Evolutionary conservation across 2,888 invertebrate genomes (phyloP).

Genomic region (Mimachlamys varia): DNA sequence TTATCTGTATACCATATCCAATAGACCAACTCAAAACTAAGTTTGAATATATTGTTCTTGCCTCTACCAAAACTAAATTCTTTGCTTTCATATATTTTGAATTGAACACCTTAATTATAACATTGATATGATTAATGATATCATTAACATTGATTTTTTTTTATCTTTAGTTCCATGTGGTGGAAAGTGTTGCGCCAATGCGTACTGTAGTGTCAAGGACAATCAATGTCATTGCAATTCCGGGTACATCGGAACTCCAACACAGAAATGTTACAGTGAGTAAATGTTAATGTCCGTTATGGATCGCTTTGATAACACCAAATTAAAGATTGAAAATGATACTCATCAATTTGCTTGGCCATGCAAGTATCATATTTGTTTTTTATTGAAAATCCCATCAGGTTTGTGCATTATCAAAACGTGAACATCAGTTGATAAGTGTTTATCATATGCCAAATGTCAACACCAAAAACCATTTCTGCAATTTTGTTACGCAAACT

Average conservation of each 20-base stretch:
- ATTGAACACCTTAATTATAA: not conserved
- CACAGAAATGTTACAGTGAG: constrained; percentile 20
- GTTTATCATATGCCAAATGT: too few species aligned
- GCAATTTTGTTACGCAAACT: too few species aligned
- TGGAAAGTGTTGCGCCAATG: not conserved
- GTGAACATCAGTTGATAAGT: too few species aligned
- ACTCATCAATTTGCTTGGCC: too few species aligned
- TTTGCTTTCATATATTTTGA: too few species aligned
- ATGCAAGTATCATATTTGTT: not conserved
- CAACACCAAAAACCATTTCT: too few species aligned
- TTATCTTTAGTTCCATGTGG: not conserved
- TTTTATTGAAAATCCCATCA: not conserved
- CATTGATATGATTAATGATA: too few species aligned
- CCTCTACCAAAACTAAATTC: too few species aligned
- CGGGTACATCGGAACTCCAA: not conserved
- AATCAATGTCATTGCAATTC: not conserved
- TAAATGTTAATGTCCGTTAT: not conserved
- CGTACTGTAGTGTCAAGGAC: not conserved
- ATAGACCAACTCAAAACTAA: not conserved
- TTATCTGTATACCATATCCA: not conserved
- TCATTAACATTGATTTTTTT: too few species aligned
- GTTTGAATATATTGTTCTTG: too few species aligned
- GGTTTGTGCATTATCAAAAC: too few species aligned
- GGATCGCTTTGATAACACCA: not conserved
- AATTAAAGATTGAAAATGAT: not conserved